phyloP scores from a whole-genome alignment of 2,888 invertebrate species.

The Plebejus argus region DNA sequence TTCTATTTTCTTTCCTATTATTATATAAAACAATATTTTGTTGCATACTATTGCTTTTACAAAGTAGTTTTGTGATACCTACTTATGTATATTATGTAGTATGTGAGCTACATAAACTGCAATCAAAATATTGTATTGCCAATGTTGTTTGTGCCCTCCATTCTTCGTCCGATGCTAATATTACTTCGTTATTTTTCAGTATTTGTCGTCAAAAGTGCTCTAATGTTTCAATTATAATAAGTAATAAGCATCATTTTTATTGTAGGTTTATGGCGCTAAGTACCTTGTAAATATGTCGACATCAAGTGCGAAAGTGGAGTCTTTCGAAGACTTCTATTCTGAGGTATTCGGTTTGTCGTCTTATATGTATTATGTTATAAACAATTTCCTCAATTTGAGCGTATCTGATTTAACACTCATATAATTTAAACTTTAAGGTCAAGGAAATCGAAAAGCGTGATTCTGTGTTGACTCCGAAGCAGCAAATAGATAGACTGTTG shows the following conservation, averaged over 20 bases:
- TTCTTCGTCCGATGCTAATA: neutral
- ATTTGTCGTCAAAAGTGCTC: neutral
- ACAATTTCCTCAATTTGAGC: neutral
- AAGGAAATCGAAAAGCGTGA: slow-evolving; percentile 99
- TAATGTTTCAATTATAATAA: neutral
- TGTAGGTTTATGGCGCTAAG: slow-evolving; percentile 2
- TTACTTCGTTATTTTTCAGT: neutral
- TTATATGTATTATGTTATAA: slow-evolving; percentile 46
- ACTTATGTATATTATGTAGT: neutral
- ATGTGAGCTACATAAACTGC: neutral
- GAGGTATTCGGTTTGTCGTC: slow-evolving; percentile 82
- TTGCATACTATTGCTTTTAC: neutral
- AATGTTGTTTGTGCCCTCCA: neutral
- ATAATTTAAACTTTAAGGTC: slow-evolving; percentile 82
- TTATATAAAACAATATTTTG: neutral
- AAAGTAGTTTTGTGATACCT: neutral
- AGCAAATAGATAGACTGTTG: slow-evolving; percentile 97
- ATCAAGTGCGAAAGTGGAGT: slow-evolving; percentile 80
- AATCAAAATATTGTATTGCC: neutral
- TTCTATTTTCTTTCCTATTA: no score
- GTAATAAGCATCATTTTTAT: neutral
- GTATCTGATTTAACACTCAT: neutral
- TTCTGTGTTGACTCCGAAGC: slow-evolving; percentile 96
- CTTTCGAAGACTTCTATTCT: slow-evolving; percentile 90
- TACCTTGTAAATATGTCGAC: slow-evolving; percentile 42